Evolutionary conservation across 2,797 vertebrate species (phyloP), one percentile per base, ranked within the genome.

Genomic region (Bovichtus diacanthus): DNA sequence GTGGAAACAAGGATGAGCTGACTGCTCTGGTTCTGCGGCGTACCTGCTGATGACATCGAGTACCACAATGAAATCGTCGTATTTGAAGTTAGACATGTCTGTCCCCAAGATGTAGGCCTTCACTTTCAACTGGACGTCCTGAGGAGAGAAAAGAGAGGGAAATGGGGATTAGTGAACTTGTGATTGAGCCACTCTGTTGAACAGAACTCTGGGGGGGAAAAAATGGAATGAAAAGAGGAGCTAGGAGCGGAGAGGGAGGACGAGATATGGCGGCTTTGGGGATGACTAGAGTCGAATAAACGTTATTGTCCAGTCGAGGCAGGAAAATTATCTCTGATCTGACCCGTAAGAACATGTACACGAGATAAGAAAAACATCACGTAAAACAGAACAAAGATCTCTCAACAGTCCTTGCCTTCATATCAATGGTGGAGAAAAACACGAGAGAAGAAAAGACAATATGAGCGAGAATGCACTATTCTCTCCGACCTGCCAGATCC

Each of bases 61-160:
- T 13, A 99, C 98, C 90, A 99, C 97, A 76, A 99, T 99, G 94
- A 99, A 99, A 93, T 99, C 97, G 0, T 99, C 98, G 0, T 99
- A 99, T 93, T 99, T 99, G 93, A 99, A 99, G 94, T 96, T 98
- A 46, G 98, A 99, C 94, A 99, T 96, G 90, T 99, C 98, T 1
- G 98, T 99, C 84, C 98, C 98, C 87, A 99, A 95, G 77, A 99
- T 96, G 79, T 99, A 99, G 0, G 96, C 97, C 92, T 99, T 99
- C 82, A 98, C 97, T 95, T 99, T 99, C 85, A 99, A 89, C 68
- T 99, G 98, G 91, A 99, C 98, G 80, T 99, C 98, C 98, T 99
- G 85, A 18, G 23, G 76, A 78, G 53, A 69, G 51, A 44, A 59
- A 49, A 23, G 3, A 47, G 55, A 64, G 12, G 2, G 12, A 27